Evolutionary conservation across 2,113 vertebrate genomes (phyloP).

Genomic region (Strigops habroptila): DNA sequence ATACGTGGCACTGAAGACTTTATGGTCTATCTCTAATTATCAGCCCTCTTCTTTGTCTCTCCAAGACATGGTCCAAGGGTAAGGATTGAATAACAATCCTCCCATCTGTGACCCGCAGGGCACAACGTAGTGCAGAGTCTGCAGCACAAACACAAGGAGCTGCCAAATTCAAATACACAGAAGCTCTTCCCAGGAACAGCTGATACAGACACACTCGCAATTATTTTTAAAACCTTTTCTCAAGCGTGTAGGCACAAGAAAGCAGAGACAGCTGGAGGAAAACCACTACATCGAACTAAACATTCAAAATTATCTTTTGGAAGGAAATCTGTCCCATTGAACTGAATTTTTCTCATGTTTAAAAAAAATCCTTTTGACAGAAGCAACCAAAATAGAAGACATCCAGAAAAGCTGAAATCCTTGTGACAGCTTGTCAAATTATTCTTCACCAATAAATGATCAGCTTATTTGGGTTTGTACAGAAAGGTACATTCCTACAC

Average conservation of each 20-base stretch:
- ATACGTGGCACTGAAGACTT: neutral
- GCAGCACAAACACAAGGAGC: neutral
- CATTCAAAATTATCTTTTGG: conserved; percentile 37
- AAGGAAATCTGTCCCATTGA: conserved; percentile 52
- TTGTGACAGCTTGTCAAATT: conserved; percentile 2
- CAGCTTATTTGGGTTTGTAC: neutral
- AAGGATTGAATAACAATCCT: neutral
- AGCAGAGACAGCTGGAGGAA: conserved; percentile 55
- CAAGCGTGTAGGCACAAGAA: conserved; percentile 14
- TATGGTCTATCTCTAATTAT: neutral
- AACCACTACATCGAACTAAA: conserved; percentile 23
- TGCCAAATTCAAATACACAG: conserved; percentile 43
- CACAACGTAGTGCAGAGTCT: neutral
- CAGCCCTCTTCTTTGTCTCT: neutral
- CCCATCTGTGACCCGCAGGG: fast-evolving
- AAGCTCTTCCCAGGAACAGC: conserved; percentile 18
- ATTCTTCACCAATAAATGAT: neutral
- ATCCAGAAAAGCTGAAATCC: neutral
- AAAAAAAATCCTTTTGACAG: conserved; percentile 1
- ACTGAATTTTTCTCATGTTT: neutral
- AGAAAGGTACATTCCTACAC: neutral
- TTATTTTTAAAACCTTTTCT: conserved; percentile 60
- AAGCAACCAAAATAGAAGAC: conserved; percentile 26
- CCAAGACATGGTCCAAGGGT: neutral
- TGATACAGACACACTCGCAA: conserved; percentile 13